Evolutionary conservation across 2,113 vertebrate species (phyloP).

Genomic region (Choloepus hoffmanni): DNA sequence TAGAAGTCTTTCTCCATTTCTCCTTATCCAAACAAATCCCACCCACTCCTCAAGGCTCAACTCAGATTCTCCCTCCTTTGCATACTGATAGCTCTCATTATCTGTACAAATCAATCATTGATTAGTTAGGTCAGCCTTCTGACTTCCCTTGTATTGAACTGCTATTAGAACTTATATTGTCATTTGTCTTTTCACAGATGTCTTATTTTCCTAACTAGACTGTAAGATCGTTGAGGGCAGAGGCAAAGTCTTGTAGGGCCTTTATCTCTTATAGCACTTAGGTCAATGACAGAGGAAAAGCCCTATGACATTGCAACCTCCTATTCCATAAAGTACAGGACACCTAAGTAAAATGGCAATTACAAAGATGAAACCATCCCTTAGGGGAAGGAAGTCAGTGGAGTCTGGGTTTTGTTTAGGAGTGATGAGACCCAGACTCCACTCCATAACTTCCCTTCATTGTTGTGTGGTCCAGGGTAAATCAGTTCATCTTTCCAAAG

Average conservation of each 20-base stretch:
- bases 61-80: neutral
- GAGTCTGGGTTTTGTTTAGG: neutral
- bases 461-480: neutral
- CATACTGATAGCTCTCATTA: conserved; percentile 47
- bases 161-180: neutral
- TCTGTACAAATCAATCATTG: conserved; percentile 16
- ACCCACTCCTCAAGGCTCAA: neutral
- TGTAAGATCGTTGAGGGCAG: conserved; percentile 38
- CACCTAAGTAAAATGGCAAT: neutral
- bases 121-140: conserved; percentile 58
- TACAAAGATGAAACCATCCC: neutral
- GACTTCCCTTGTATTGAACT: conserved; percentile 42
- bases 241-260: neutral
- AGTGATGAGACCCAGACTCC: neutral
- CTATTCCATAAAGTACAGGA: neutral
- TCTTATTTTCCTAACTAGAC: conserved; percentile 45
- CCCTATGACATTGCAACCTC: neutral
- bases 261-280: neutral
- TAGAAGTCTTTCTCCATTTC: neutral
- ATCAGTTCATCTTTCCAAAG: neutral
- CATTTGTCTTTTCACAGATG: neutral
- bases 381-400: neutral
- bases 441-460: neutral
- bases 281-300: neutral
- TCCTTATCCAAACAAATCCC: neutral